Percentiles rank a stretch among this genome's conserved stretches.
Evolutionary conservation across 2,113 vertebrate genomes (phyloP).

Genomic region (Lophius piscatorius): DNA sequence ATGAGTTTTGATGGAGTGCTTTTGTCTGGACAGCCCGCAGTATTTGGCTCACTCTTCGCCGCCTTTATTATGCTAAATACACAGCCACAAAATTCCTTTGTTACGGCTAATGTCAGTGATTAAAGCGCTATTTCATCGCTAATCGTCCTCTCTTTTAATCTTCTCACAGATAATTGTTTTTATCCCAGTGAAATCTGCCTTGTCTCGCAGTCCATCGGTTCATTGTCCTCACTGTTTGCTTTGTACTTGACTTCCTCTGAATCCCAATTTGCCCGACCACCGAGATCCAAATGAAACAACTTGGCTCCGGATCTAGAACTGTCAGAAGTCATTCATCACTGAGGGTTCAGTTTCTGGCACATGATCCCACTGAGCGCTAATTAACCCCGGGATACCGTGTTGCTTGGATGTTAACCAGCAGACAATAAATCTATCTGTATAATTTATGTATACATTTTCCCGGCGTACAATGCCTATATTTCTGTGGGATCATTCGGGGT

Average conservation of each 20-base stretch:
- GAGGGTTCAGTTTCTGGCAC: constrained; percentile 21
- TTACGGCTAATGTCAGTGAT: constrained; percentile 48
- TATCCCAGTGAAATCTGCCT: constrained; percentile 36
- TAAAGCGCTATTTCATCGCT: constrained; percentile 44
- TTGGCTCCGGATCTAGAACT: neutral
- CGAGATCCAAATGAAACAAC: constrained; percentile 2
- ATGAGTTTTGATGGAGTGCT: constrained; percentile 53
- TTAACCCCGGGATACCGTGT: constrained; percentile 10
- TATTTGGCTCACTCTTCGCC: constrained; percentile 24
- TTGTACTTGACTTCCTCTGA: constrained; percentile 35
- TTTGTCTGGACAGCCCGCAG: constrained; percentile 39
- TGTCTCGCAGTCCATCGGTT: constrained; percentile 18
- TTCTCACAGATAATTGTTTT: constrained; percentile 52
- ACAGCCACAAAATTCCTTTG: constrained; percentile 46
- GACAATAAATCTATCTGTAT: constrained; percentile 3
- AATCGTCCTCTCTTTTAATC: constrained; percentile 57
- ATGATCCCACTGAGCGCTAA: constrained; percentile 11
- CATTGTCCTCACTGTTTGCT: constrained; percentile 25
- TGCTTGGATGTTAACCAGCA: constrained; percentile 5
- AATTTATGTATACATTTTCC: too few relatives aligned
- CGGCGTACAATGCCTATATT: too few relatives aligned
- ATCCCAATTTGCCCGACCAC: constrained; percentile 9
- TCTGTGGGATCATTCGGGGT: neutral
- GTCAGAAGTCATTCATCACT: constrained; percentile 10
- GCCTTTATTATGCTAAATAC: constrained; percentile 59